Evolutionary conservation across 1,140 invertebrate genomes (phyloP).

Genomic region (Belonocnema kinseyi): DNA sequence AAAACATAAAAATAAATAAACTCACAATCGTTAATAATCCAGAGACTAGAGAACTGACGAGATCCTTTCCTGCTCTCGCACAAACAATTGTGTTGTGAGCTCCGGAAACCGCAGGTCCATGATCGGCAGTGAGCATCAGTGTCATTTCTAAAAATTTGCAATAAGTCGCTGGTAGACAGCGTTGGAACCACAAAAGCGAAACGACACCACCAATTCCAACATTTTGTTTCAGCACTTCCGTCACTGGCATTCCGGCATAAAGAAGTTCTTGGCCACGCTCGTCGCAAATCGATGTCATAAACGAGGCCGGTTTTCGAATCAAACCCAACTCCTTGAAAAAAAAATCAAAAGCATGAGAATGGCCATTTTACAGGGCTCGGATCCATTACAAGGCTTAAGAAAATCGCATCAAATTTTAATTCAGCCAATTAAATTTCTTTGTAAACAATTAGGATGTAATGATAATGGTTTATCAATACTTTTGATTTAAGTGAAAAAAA

Average conservation of each 20-base stretch:
- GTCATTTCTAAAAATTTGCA: conserved; percentile 99
- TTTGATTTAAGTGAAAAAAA: no score
- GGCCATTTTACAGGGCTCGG: not conserved
- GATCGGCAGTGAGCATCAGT: conserved; percentile 99
- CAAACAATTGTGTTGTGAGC: conserved; percentile 99
- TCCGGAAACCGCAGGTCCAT: conserved; percentile 98
- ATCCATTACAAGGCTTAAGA: no score
- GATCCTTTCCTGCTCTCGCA: conserved; percentile 98
- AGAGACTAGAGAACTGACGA: conserved; percentile 96
- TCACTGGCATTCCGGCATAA: conserved; percentile 99
- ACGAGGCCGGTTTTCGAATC: conserved; percentile 98
- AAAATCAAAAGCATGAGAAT: conserved; percentile 36
- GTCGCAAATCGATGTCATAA: conserved; percentile 99
- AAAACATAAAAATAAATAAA: conserved; percentile 52
- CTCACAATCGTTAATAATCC: conserved; percentile 98
- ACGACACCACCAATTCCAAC: conserved; percentile 98
- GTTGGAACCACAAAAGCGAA: conserved; percentile 98
- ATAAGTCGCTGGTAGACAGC: conserved; percentile 94
- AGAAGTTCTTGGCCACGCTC: conserved; percentile 98
- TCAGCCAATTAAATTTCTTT: no score
- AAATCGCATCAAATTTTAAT: no score
- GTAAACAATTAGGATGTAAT: no score
- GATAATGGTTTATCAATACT: no score
- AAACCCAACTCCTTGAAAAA: conserved; percentile 91
- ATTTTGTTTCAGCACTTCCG: conserved; percentile 91